Conservation (phyloP, 2,113 vertebrate genomes). For the Chamaea fasciata region DNA sequence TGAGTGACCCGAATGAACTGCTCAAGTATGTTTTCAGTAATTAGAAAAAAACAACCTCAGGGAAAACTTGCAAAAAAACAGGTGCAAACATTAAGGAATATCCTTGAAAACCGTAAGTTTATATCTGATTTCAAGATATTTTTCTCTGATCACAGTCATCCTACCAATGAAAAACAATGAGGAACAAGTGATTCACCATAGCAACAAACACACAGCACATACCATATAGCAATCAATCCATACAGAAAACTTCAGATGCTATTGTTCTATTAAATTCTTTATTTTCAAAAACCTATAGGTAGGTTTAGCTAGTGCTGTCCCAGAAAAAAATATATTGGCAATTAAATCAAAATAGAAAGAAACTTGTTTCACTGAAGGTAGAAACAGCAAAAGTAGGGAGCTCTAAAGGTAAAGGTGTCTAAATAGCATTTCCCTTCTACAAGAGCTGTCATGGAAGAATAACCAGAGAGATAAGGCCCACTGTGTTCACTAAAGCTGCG, state of each 20-base stretch:
- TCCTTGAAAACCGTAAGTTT: slow-evolving; percentile 14
- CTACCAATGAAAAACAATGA: slow-evolving; percentile 30
- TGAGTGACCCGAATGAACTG: neutral
- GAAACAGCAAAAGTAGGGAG: neutral
- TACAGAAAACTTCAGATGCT: neutral
- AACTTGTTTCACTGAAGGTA: neutral
- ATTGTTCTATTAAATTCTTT: neutral
- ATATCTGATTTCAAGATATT: slow-evolving; percentile 31
- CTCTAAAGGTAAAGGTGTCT: neutral
- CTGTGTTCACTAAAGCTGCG: neutral
- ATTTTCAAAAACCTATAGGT: neutral
- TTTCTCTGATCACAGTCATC: slow-evolving; percentile 30
- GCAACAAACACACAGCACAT: neutral
- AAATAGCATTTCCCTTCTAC: neutral
- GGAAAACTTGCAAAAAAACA: slow-evolving; percentile 19
- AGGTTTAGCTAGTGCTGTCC: neutral
- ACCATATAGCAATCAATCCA: neutral
- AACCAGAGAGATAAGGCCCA: neutral
- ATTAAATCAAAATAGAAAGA: neutral
- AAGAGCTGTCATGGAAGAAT: neutral
- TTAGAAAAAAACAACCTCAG: neutral
- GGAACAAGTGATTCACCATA: slow-evolving; percentile 16
- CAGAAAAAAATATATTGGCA: neutral
- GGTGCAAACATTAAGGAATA: slow-evolving; percentile 16
- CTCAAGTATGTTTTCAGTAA: slow-evolving; percentile 46